A percentile compares a stretch with the other conserved stretches of the same genome.
Evolutionary conservation across 2,797 vertebrate species (phyloP).

Genomic region (Hydrolagus colliei): DNA sequence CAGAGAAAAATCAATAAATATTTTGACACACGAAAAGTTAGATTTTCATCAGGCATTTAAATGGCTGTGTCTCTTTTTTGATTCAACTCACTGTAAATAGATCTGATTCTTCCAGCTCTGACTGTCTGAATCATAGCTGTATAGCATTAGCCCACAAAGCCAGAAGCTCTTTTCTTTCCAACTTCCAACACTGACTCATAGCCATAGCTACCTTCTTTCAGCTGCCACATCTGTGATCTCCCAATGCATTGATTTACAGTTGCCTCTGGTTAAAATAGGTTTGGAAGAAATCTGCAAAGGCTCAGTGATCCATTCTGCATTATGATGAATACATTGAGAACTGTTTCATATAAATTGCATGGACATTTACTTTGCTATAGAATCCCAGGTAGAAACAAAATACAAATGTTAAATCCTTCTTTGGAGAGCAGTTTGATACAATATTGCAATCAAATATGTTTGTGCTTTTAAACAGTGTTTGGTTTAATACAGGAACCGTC

Average conservation of each 20-base stretch:
- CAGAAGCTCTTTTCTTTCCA: not conserved
- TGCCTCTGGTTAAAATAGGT: slow-evolving; percentile 11
- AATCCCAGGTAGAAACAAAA: not conserved
- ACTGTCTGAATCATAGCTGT: not conserved
- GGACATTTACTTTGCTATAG: not conserved
- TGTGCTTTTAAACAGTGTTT: not conserved
- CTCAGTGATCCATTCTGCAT: not conserved
- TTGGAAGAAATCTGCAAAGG: not conserved
- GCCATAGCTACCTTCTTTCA: slow-evolving; percentile 11
- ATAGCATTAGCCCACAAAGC: not conserved
- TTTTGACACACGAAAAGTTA: not conserved
- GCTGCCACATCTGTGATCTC: not conserved
- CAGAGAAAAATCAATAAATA: not conserved
- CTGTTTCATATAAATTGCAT: not conserved
- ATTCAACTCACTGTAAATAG: not conserved
- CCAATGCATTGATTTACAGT: not conserved
- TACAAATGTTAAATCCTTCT: not conserved
- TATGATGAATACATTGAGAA: not conserved
- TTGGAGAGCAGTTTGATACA: not conserved
- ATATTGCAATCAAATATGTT: not conserved
- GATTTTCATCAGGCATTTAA: not conserved
- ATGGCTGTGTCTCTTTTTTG: not conserved
- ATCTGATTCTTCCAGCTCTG: not conserved
- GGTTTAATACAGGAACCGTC: too few species aligned
- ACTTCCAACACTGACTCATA: slow-evolving; percentile 23